Percentiles rank a stretch among this genome's conserved stretches.
Evolutionary conservation across 2,113 vertebrate species (phyloP).

Genomic region (Leptosomus discolor): DNA sequence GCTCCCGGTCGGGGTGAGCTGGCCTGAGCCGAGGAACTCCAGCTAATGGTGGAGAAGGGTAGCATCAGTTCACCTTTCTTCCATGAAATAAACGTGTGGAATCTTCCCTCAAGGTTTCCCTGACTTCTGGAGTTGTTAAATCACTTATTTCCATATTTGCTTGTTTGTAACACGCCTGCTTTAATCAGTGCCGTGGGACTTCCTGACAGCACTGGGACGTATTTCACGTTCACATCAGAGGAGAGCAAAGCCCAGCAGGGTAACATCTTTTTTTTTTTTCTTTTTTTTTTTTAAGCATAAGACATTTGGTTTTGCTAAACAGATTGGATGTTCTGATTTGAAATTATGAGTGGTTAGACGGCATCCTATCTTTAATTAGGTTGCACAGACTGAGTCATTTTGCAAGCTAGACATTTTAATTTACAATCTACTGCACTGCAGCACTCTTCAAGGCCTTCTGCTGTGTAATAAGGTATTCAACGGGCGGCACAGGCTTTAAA

Average conservation of each 20-base stretch:
- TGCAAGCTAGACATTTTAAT: conserved; percentile 73
- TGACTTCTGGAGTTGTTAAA: conserved; percentile 8
- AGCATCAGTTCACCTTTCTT: background rate
- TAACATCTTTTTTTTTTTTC: conserved; percentile 2
- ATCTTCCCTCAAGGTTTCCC: conserved; percentile 18
- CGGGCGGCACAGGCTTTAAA: conserved; percentile 60
- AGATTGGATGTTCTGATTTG: conserved; percentile 68
- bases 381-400: conserved; percentile 72
- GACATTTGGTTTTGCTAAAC: conserved; percentile 54
- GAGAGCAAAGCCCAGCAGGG: conserved; percentile 33
- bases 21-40: background rate
- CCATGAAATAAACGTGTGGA: background rate
- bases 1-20: background rate
- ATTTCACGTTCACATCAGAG: conserved; percentile 33
- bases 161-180: background rate
- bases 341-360: conserved; percentile 56
- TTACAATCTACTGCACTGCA: conserved; percentile 76
- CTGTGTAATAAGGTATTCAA: conserved; percentile 56
- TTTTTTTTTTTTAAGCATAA: background rate
- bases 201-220: background rate
- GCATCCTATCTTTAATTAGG: conserved; percentile 71
- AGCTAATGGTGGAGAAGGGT: background rate
- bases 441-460: conserved; percentile 73
- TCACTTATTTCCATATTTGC: conserved; percentile 32
- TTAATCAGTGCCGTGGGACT: background rate